Conservation (phyloP, 2,797 vertebrate genomes). For the Trachurus trachurus region DNA sequence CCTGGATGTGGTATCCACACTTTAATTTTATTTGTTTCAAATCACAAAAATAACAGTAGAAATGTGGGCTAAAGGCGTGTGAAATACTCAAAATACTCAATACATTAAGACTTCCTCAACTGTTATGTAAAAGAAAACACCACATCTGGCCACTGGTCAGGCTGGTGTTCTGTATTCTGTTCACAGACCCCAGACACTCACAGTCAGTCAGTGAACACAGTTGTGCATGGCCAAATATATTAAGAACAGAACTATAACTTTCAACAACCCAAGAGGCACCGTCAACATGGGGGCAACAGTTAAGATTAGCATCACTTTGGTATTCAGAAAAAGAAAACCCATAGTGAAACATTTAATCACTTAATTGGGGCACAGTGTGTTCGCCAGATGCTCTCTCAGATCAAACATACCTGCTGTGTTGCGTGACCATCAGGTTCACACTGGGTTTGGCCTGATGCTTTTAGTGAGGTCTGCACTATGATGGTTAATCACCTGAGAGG, state of each 20-base stretch:
- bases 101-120: background rate
- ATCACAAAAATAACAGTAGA: no score
- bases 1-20: background rate
- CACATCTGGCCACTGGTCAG: background rate
- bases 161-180: background rate
- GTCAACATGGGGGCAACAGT: background rate
- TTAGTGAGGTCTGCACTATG: background rate
- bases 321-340: background rate
- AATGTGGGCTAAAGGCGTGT: background rate
- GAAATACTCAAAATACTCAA: background rate
- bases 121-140: no score
- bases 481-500: background rate
- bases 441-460: background rate
- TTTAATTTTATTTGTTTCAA: background rate
- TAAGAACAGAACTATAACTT: background rate
- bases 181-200: no score
- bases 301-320: background rate
- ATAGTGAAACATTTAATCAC: background rate
- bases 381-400: background rate
- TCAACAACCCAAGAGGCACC: no score
- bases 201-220: no score
- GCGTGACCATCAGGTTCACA: background rate
- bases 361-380: background rate
- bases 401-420: background rate
- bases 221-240: no score